Evolutionary conservation across 2,888 invertebrate genomes (phyloP).

Genomic region (Hipparchia semele): DNA sequence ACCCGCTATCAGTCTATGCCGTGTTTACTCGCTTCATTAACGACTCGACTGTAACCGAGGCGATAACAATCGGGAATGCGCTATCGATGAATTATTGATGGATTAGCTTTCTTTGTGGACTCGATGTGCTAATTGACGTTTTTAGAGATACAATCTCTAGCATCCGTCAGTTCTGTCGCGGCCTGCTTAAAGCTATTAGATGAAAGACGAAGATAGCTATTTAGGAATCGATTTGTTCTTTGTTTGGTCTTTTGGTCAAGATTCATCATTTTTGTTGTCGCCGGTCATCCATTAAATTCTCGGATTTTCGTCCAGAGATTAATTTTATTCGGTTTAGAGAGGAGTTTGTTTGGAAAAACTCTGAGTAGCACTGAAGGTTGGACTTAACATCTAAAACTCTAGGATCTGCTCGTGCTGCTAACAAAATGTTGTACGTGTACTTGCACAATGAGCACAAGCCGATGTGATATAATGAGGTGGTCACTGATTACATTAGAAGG

Average conservation of each 20-base stretch:
- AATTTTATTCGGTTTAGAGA: too few species aligned
- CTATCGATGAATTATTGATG: not conserved
- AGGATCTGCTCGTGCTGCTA: not conserved
- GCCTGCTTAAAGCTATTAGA: too few species aligned
- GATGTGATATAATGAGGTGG: constrained; percentile 2
- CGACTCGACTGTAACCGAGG: not conserved
- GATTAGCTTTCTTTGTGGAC: not conserved
- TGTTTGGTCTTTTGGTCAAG: too few species aligned
- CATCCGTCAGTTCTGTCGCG: too few species aligned
- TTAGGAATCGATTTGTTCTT: too few species aligned
- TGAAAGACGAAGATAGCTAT: too few species aligned
- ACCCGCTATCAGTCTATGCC: not conserved
- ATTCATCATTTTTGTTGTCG: too few species aligned
- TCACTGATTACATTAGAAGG: not conserved
- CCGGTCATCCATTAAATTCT: too few species aligned
- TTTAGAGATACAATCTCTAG: too few species aligned
- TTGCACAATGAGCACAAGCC: not conserved
- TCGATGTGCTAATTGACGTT: constrained; percentile 2
- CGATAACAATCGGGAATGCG: not conserved
- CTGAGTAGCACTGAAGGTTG: not conserved
- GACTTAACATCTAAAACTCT: too few species aligned
- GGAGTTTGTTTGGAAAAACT: too few species aligned
- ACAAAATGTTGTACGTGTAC: not conserved
- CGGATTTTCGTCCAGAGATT: too few species aligned
- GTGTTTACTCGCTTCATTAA: not conserved